phyloP scores from a whole-genome alignment of 2,888 invertebrate genomes.

The Agapetus fuscipes region DNA sequence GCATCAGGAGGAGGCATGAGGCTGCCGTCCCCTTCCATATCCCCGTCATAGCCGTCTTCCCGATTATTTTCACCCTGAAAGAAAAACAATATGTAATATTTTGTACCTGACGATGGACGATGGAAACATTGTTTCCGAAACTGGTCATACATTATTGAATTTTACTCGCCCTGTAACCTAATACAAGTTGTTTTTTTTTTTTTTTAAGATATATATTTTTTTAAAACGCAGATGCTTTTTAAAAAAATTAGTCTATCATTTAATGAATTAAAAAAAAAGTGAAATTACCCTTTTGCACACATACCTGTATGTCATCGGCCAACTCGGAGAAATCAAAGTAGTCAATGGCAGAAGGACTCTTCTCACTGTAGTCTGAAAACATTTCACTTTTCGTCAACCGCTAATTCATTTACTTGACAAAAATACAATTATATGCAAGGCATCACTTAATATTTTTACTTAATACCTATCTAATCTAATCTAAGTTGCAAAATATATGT shows the following conservation, averaged over 20 bases:
- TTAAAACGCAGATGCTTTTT: too few species aligned
- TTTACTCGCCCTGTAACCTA: not conserved
- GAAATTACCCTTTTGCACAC: too few species aligned
- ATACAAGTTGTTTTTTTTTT: not conserved
- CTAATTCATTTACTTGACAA: too few species aligned
- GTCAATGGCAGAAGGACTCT: conserved; percentile 67
- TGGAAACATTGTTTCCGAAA: too few species aligned
- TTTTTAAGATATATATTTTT: not conserved
- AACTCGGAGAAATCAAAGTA: conserved; percentile 90
- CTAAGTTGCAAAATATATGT: too few species aligned
- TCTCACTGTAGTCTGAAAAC: conserved; percentile 38
- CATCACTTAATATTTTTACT: too few species aligned
- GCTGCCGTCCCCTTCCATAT: conserved; percentile 56
- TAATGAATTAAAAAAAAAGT: not conserved
- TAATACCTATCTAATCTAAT: too few species aligned
- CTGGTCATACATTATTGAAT: too few species aligned
- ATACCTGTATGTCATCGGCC: conserved; percentile 50
- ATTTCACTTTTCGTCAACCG: too few species aligned
- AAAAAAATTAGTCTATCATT: too few species aligned
- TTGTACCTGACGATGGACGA: not conserved
- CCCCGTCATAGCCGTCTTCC: conserved; percentile 55
- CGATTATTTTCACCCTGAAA: conserved; percentile 37
- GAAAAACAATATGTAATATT: conserved; percentile 6
- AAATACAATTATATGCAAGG: too few species aligned
- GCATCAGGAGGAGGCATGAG: conserved; percentile 74